These are phyloP conservation scores for Homarus americanus DNA, from an alignment of 1,140 invertebrate species.

Conservation along the genomic window DNA sequence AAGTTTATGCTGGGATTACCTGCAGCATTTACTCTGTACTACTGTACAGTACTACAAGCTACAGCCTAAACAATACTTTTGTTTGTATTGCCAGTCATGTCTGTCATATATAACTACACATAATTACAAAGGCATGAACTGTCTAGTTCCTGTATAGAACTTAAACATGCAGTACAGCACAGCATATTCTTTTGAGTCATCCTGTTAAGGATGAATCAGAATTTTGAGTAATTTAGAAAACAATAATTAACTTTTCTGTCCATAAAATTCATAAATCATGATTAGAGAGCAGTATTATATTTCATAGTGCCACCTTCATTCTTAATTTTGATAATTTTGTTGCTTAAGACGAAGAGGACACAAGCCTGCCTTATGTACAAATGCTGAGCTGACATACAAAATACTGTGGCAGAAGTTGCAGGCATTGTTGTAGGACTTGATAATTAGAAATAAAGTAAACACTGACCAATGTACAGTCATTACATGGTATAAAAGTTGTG, in stretches of 20 bases:
- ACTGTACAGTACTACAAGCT: neutral
- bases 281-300: too few species aligned
- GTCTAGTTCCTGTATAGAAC: neutral
- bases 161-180: slow-evolving; percentile 1
- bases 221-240: neutral
- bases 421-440: neutral
- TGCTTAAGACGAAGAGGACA: too few species aligned
- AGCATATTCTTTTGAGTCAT: neutral
- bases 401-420: neutral
- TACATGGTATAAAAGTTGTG: too few species aligned
- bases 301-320: neutral
- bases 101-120: neutral
- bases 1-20: too few species aligned
- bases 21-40: too few species aligned
- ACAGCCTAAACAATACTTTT: neutral
- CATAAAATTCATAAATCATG: neutral
- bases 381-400: neutral
- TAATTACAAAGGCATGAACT: neutral
- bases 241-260: neutral
- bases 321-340: neutral
- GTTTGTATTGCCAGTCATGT: neutral
- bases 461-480: too few species aligned
- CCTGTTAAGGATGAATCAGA: neutral
- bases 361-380: too few species aligned
- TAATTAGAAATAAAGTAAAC: too few species aligned